Conservation (phyloP, 2,888 invertebrate genomes). For the Nycteola revayana region DNA sequence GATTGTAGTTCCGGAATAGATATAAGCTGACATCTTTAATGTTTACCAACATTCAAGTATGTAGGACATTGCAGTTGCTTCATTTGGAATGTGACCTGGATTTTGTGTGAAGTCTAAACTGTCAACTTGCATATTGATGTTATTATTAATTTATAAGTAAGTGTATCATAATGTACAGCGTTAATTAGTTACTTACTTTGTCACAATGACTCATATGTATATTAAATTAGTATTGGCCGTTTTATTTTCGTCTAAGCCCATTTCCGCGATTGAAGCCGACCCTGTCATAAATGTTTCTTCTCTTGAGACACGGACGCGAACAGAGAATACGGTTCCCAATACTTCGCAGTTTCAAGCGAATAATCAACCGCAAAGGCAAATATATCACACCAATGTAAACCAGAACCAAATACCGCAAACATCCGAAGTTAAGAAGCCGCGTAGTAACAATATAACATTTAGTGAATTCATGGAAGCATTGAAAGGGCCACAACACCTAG, state of each 20-base stretch:
- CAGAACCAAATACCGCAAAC: conserved; percentile 5
- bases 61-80: conserved; percentile 47
- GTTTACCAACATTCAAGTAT: conserved; percentile 49
- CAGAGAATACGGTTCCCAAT: conserved; percentile 8
- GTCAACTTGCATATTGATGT: conserved; percentile 43
- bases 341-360: conserved; percentile 21
- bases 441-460: conserved; percentile 12
- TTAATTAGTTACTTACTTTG: conserved; percentile 30
- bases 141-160: conserved; percentile 32
- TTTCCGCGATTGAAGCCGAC: conserved; percentile 39
- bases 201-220: conserved; percentile 45
- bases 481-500: conserved; percentile 33
- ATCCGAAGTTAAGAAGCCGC: conserved; percentile 11
- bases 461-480: conserved; percentile 41
- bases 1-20: conserved; percentile 72
- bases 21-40: conserved; percentile 68
- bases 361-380: conserved; percentile 16
- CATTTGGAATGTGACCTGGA: conserved; percentile 42
- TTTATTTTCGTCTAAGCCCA: conserved; percentile 30
- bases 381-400: conserved; percentile 21
- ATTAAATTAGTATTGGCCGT: conserved; percentile 35
- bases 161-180: conserved; percentile 36
- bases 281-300: conserved; percentile 43
- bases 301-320: conserved; percentile 43
- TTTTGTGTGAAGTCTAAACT: conserved; percentile 38